Evolutionary conservation across 2,113 vertebrate genomes (phyloP).

Genomic region (Telmatochromis sp.): DNA sequence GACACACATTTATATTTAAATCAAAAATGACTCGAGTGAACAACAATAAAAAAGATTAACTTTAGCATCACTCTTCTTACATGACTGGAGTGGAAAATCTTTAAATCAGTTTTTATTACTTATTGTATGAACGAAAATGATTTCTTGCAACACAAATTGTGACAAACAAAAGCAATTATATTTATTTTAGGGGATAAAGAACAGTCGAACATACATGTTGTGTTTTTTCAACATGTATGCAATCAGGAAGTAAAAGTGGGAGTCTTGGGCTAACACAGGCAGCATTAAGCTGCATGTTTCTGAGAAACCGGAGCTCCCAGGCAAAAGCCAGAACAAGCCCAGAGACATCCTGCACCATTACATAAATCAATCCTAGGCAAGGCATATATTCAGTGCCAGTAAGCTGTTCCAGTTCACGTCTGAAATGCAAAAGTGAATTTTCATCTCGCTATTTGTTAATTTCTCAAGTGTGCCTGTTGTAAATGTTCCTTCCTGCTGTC

Average conservation of each 20-base stretch:
- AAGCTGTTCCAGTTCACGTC: background rate
- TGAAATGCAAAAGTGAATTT: background rate
- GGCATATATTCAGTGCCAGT: background rate
- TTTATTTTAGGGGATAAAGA: fast-evolving
- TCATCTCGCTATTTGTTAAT: background rate
- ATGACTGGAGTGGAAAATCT: background rate
- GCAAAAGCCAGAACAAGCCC: background rate
- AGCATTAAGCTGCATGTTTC: background rate
- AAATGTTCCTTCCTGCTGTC: background rate
- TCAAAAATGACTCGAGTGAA: background rate
- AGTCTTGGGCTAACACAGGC: background rate
- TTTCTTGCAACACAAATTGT: background rate
- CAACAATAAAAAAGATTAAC: background rate
- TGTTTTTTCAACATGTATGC: background rate
- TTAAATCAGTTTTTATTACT: background rate
- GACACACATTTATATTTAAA: background rate
- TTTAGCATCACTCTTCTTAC: background rate
- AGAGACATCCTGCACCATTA: background rate
- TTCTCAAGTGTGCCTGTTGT: background rate
- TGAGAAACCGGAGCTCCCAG: background rate
- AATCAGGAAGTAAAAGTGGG: background rate
- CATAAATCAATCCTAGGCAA: background rate
- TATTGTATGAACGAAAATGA: background rate
- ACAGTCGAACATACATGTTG: background rate
- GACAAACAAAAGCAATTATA: background rate